These are phyloP conservation scores for Pogonomyrmex californicus DNA, from an alignment of 1,140 invertebrate species.

Conservation along the genomic window DNA sequence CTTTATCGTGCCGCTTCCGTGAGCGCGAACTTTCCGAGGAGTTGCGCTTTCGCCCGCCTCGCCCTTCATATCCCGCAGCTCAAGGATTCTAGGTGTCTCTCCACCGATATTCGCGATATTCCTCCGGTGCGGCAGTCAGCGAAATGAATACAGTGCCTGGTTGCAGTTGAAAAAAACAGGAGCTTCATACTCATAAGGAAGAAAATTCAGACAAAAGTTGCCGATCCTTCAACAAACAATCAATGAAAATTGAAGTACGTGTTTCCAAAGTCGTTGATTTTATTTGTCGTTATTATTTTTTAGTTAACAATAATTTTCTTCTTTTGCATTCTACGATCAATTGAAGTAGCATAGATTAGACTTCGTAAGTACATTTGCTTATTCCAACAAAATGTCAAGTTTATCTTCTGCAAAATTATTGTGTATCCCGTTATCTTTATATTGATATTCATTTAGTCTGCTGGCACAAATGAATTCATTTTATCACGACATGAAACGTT, in stretches of 20 bases:
- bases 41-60: slow-evolving; percentile 67
- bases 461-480: slow-evolving; percentile 1
- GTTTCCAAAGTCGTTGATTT: not conserved
- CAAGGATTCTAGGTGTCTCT: slow-evolving; percentile 1
- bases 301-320: not conserved
- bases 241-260: not conserved
- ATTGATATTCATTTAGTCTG: slow-evolving; percentile 23
- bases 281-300: not conserved
- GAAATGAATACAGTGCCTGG: slow-evolving; percentile 12
- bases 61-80: slow-evolving; percentile 70
- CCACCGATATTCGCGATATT: slow-evolving; percentile 29
- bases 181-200: not conserved
- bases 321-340: not conserved
- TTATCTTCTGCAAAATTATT: not conserved
- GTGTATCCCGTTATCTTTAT: not conserved
- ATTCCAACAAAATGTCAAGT: slow-evolving; percentile 13
- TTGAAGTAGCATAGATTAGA: not conserved
- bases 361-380: not conserved
- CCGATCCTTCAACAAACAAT: not conserved
- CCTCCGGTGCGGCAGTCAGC: not conserved
- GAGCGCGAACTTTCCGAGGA: slow-evolving; percentile 72
- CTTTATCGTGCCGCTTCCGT: slow-evolving; percentile 81
- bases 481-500: slow-evolving; percentile 24
- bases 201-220: not conserved
- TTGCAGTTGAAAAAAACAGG: not conserved